A percentile compares a stretch with the other conserved stretches of the same genome.
Evolutionary conservation across 2,888 invertebrate genomes (phyloP).

Genomic region (Eulithis testata): DNA sequence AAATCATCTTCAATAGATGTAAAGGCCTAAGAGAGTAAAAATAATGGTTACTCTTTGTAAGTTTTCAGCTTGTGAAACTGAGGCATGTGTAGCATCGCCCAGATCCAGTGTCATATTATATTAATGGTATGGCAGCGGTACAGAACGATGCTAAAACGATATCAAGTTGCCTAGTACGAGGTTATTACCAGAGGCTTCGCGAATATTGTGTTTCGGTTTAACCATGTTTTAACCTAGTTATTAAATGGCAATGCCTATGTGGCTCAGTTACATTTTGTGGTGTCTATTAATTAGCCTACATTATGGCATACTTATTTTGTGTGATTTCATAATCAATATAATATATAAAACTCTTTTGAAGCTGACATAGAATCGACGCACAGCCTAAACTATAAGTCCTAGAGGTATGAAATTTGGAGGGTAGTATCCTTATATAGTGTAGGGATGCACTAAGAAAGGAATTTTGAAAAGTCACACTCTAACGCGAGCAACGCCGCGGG

Average conservation of each 20-base stretch:
- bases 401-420: too few species aligned
- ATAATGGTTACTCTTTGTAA: too few species aligned
- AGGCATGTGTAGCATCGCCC: conserved; percentile 7
- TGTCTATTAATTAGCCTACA: conserved; percentile 2
- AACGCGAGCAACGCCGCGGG: too few species aligned
- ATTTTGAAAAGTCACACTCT: too few species aligned
- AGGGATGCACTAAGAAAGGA: too few species aligned
- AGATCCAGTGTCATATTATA: conserved; percentile 58
- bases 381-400: too few species aligned
- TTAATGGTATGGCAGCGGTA: conserved; percentile 54
- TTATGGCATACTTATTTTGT: neutral
- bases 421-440: too few species aligned
- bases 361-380: too few species aligned
- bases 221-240: conserved; percentile 23
- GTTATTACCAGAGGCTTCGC: conserved; percentile 16
- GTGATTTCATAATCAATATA: too few species aligned
- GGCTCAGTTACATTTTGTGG: conserved; percentile 10
- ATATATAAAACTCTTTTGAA: too few species aligned
- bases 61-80: neutral
- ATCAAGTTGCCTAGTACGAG: conserved; percentile 31
- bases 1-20: too few species aligned
- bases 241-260: conserved; percentile 16
- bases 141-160: conserved; percentile 36
- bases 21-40: too few species aligned
- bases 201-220: conserved; percentile 29